Evolutionary conservation across 2,113 vertebrate species (phyloP), one percentile per base, ranked within the genome.

Genomic region (Brachionichthys hirsutus): DNA sequence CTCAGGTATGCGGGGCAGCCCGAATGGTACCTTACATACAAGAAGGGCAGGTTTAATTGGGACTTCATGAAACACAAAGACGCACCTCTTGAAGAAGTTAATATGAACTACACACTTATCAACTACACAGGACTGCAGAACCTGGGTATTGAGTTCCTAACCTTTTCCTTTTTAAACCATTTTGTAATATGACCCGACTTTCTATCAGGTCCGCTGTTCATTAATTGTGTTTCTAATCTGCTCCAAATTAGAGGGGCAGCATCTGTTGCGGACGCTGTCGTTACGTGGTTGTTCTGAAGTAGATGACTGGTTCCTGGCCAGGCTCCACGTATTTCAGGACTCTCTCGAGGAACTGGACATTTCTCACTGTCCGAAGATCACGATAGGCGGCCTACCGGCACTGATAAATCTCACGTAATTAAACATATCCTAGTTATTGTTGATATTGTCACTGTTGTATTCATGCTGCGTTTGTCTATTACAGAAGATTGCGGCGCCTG

Each of bases 291-390:
- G 95, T 67, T 84, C 89, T 40, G 72, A 92, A 2, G 63, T 97
- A 9, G 93, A 95, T 0, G 92, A 95, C 87, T 97, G 95, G 95
- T 91, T 90, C 57, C 84, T 97, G 35, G 66, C 85, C 35, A 85
- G 85, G 17, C 89, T 97, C 35, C 70, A 95, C 14, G 9, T 77
- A 0, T 92, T 95, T 41, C 62, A 85, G 4, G 70, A 80, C 50
- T 90, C 84, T 0, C 67, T 97, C 58, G 81, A 89, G 64, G 92
- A 94, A 41, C 88, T 97, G 42, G 89, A 90, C 2, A 80, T 97
- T 54, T 92, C 94, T 0, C 85, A 91, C 8, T 97, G 95, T 41
- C 89, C 92, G 19, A 75, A 0, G 0, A 57, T 97, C 72, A 93
- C 94, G 0, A 88, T 88, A 34, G 85, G 92, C 1, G 95, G 94